Evolutionary conservation across 2,113 vertebrate genomes (phyloP), one percentile per base, ranked within the genome.

Genomic region (Lichenostomus cassidix): DNA sequence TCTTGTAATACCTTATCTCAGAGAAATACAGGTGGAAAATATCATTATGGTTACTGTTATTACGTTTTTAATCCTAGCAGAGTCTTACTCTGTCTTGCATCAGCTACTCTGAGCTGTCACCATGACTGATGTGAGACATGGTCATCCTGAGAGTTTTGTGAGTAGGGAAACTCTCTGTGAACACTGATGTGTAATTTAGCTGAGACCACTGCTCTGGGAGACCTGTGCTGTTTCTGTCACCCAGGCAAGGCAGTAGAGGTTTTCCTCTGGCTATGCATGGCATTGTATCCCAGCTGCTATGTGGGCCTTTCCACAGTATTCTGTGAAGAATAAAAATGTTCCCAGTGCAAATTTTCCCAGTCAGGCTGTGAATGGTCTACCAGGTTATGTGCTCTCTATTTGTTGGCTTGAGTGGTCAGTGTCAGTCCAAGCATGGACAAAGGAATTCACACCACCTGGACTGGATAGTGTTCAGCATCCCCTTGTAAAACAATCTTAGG

Each of bases 381-480:
- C 7, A n/a, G 12, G 41, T 63, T 44, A 46, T 1, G 13, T 55
- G 22, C 8, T 90, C 15, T 31, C 33, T 59, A n/a, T 14, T 8
- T 53, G 7, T 31, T 59, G 42, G 18, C 55, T 70, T 29, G 6
- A 47, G 21, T 9, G 24, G 46, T 31, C n/a, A 35, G 15, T 33
- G 22, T 49, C n/a, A 22, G 5, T 33, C 25, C 5, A 9, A 55
- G 64, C 39, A 63, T 0, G 4, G 23, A 25, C 39, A 64, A 89
- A 28, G 33, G 41, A 35, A 70, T 64, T 74, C 24, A 23, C 2
- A 1, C n/a, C 41, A 62, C 27, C 23, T 31, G 1, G 2, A 12
- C 15, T 39, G 47, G 29, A 13, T 2, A 44, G 27, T 0, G 0
- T 3, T 20, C 35, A n/a, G 23, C 35, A 29, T 35, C 35, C 24